phyloP scores from a whole-genome alignment of 64 coral and sea anemone species.

The Cladopsammia gracilis region DNA sequence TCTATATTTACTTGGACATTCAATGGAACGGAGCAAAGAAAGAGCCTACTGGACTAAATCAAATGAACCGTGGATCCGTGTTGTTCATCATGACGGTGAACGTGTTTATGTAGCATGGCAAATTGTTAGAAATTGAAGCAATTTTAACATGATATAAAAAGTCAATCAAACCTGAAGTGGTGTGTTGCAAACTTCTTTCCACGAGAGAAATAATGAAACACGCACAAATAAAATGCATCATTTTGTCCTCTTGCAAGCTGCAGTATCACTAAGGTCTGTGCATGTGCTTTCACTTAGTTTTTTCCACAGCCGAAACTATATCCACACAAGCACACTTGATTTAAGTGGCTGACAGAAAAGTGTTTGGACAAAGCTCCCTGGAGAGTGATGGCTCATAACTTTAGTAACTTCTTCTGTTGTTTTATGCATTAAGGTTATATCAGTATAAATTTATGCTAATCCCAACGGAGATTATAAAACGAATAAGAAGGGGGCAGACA shows the following conservation, averaged over 20 bases:
- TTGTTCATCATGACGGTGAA: not conserved
- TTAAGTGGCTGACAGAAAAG: not conserved
- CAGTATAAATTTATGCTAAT: not conserved
- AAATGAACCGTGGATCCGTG: not conserved
- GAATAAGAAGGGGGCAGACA: not conserved
- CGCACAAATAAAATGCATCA: not conserved
- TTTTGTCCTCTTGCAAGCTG: not conserved
- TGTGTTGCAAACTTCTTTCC: not conserved
- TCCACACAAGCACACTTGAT: not conserved
- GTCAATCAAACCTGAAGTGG: not conserved
- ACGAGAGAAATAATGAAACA: not conserved
- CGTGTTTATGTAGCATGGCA: too few species aligned
- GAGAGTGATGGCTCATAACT: conserved; percentile 26
- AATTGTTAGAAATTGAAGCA: too few species aligned
- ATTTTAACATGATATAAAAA: not conserved
- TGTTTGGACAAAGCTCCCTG: not conserved
- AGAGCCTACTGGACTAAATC: not conserved
- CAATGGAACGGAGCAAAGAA: too few species aligned
- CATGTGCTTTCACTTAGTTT: not conserved
- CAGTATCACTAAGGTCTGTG: not conserved
- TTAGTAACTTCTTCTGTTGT: not conserved
- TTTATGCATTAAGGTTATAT: not conserved
- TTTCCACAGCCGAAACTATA: not conserved
- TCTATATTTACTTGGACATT: too few species aligned
- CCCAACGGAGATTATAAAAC: not conserved